A percentile compares a stretch with the other conserved stretches of the same genome.
Conservation (phyloP, 2,113 vertebrate species). For the Spea bombifrons region DNA sequence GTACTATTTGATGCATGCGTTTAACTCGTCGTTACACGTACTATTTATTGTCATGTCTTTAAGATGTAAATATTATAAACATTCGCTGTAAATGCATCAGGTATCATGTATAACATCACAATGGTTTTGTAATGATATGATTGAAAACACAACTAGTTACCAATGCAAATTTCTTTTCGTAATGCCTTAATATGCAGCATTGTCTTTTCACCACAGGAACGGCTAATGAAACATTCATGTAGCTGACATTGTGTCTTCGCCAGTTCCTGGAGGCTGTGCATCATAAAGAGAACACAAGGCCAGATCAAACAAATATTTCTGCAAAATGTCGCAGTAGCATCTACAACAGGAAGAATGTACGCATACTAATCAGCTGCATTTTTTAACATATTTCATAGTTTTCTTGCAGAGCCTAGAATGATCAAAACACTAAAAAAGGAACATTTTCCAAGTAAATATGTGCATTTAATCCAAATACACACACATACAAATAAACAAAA, state of each 20-base stretch:
- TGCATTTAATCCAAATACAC: too few species aligned
- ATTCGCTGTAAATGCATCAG: background rate
- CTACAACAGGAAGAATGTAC: background rate
- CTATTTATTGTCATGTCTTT: too few species aligned
- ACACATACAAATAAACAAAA: too few species aligned
- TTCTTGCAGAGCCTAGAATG: too few species aligned
- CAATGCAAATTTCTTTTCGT: slow-evolving; percentile 41
- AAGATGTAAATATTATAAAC: background rate
- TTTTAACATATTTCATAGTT: background rate
- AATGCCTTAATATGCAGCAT: slow-evolving; percentile 18
- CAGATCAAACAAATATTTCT: slow-evolving; percentile 43
- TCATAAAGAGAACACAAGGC: slow-evolving; percentile 8
- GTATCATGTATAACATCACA: background rate
- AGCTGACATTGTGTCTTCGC: slow-evolving; percentile 16
- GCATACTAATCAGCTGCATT: background rate
- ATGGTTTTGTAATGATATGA: slow-evolving; percentile 31
- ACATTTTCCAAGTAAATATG: too few species aligned
- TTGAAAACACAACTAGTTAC: slow-evolving; percentile 31
- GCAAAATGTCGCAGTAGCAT: slow-evolving; percentile 20
- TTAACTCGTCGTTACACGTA: too few species aligned
- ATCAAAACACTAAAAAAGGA: too few species aligned
- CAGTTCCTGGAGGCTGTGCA: slow-evolving; percentile 35
- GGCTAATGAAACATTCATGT: slow-evolving; percentile 45
- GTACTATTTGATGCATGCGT: too few species aligned
- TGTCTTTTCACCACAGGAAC: slow-evolving; percentile 39